A percentile compares a stretch with the other conserved stretches of the same genome.
Evolutionary conservation across 30 jellyfish, hydroid and myxozoan genomes (phyloP).

Genomic region (Aurelia sp.): DNA sequence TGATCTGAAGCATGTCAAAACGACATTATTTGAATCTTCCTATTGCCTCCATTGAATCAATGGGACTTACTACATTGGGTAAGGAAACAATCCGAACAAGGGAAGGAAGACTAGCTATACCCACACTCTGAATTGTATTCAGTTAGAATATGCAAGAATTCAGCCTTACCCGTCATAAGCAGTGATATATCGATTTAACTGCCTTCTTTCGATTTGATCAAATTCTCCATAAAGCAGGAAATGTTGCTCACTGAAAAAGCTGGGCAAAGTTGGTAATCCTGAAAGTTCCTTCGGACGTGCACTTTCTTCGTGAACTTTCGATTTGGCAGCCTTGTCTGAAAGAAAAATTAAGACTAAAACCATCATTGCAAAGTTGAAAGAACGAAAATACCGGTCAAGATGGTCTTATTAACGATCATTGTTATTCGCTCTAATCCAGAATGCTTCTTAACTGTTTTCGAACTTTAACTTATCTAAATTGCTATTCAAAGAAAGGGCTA

Average conservation of each 20-base stretch:
- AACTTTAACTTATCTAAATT: too few relatives aligned
- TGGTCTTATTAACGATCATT: too few relatives aligned
- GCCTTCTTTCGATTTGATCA: slow-evolving; percentile 57
- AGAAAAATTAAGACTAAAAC: background rate
- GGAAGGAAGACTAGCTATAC: too few relatives aligned
- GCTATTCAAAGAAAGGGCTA: too few relatives aligned
- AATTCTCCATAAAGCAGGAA: slow-evolving; percentile 81
- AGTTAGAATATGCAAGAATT: background rate
- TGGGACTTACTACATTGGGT: too few relatives aligned
- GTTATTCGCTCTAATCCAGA: background rate
- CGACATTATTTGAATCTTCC: too few relatives aligned
- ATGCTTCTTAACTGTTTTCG: background rate
- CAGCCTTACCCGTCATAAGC: slow-evolving; percentile 83
- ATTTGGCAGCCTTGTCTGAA: background rate
- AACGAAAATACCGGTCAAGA: too few relatives aligned
- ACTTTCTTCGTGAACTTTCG: background rate
- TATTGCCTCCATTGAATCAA: too few relatives aligned
- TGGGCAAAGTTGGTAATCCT: slow-evolving; percentile 70
- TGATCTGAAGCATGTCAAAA: too few relatives aligned
- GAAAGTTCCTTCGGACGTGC: background rate
- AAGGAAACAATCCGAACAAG: too few relatives aligned
- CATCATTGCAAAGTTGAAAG: too few relatives aligned
- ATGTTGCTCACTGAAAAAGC: slow-evolving; percentile 47
- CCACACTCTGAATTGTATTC: background rate
- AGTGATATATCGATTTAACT: slow-evolving; percentile 62